Evolutionary conservation across 2,797 vertebrate species (phyloP).

Genomic region (Syncerus caffer): DNA sequence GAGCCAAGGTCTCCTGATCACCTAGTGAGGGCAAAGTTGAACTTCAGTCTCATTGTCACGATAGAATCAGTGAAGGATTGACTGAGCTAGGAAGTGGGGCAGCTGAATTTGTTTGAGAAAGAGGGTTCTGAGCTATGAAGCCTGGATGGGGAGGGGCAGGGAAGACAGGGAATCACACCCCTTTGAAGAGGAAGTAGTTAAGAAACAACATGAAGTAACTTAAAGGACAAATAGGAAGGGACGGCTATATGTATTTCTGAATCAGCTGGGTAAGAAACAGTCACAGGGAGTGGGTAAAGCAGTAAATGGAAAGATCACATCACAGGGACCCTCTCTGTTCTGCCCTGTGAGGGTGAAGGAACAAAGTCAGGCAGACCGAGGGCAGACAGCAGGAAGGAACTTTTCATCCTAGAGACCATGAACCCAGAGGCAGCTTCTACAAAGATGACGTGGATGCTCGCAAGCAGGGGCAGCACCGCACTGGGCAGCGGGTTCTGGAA

Average conservation of each 20-base stretch:
- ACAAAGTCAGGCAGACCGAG: constrained; percentile 5
- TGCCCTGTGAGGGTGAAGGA: constrained; percentile 6
- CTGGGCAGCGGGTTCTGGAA: not conserved
- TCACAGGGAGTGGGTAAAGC: not conserved
- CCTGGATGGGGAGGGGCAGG: not conserved
- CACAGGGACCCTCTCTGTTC: not conserved
- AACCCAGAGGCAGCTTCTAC: not conserved
- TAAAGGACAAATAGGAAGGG: not conserved
- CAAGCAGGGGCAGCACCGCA: not conserved
- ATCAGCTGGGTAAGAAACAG: constrained; percentile 18
- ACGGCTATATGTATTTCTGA: not conserved
- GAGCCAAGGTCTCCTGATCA: not conserved
- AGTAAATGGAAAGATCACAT: constrained; percentile 33
- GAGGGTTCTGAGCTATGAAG: not conserved
- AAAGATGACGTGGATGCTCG: not conserved
- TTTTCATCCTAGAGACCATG: constrained; percentile 53
- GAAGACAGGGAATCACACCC: not conserved
- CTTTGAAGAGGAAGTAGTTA: not conserved
- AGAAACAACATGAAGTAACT: not conserved
- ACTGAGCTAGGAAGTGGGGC: not conserved
- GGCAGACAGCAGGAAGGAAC: constrained; percentile 60
- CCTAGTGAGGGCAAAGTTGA: not conserved
- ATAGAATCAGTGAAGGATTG: not conserved
- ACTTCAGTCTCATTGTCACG: not conserved
- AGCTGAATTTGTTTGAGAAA: not conserved